A percentile compares a stretch with the other conserved stretches of the same genome.
Evolutionary conservation across 2,888 invertebrate species (phyloP).

Genomic region (Drosophila tanythrix): DNA sequence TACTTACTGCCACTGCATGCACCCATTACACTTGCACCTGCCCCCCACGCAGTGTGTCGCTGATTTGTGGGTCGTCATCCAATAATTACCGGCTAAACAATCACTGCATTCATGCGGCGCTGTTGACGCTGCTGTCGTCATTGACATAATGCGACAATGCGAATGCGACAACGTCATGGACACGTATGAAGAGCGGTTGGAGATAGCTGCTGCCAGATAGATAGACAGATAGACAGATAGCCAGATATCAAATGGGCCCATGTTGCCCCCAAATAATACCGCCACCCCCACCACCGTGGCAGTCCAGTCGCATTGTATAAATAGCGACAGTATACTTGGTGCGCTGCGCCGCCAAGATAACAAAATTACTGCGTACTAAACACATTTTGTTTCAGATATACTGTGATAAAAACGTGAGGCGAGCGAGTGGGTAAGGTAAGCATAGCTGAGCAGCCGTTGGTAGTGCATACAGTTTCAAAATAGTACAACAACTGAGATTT

Average conservation of each 20-base stretch:
- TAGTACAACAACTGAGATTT: constrained; percentile 71
- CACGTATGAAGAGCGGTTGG: constrained; percentile 20
- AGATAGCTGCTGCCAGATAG: constrained; percentile 37
- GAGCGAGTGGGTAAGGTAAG: constrained; percentile 5
- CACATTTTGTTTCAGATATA: constrained; percentile 65
- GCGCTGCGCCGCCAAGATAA: constrained; percentile 69
- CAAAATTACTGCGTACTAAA: constrained; percentile 76
- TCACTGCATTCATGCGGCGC: constrained; percentile 61
- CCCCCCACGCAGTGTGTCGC: not conserved
- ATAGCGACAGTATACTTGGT: constrained; percentile 46
- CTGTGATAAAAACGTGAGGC: constrained; percentile 69
- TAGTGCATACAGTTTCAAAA: constrained; percentile 44
- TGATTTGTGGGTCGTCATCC: constrained; percentile 22
- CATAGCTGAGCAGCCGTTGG: constrained; percentile 8
- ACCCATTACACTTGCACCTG: constrained; percentile 3
- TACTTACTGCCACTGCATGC: not conserved
- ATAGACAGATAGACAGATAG: constrained; percentile 24
- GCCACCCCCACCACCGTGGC: not conserved
- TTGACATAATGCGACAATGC: constrained; percentile 76
- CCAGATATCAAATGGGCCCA: constrained; percentile 29
- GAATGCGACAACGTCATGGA: constrained; percentile 56
- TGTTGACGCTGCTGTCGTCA: constrained; percentile 67
- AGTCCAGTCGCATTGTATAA: constrained; percentile 48
- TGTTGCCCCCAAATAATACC: not conserved
- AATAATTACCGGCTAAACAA: constrained; percentile 64